Conservation (phyloP, 2,797 vertebrate genomes). For the Chelonia mydas region DNA sequence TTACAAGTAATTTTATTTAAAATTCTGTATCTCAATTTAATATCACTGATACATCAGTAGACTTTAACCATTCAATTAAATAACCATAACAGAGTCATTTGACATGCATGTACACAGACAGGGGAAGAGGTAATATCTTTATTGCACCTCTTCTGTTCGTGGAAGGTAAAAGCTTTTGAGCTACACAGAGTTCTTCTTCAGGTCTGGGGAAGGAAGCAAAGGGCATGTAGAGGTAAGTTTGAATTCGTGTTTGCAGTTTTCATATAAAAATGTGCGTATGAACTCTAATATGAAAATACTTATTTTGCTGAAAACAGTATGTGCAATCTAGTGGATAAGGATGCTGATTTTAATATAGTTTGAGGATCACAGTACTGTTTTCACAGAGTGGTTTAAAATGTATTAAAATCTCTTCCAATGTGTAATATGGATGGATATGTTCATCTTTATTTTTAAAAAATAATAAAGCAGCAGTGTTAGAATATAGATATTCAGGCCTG, state of each 20-base stretch:
- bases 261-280: background rate
- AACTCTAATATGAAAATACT: background rate
- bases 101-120: background rate
- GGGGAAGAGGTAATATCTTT: background rate
- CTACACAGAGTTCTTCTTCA: background rate
- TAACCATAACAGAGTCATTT: background rate
- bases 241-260: background rate
- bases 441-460: too few relatives aligned
- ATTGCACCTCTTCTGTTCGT: background rate
- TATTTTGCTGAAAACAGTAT: background rate
- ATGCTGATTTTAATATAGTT: background rate
- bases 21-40: background rate
- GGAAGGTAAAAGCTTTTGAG: background rate
- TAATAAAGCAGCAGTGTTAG: too few relatives aligned
- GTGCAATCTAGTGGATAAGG: background rate
- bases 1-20: background rate
- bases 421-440: background rate
- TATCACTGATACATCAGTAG: rapidly evolving
- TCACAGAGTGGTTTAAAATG: background rate
- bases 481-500: too few relatives aligned
- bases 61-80: background rate
- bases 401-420: background rate
- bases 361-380: background rate
- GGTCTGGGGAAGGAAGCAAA: background rate
- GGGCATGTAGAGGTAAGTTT: background rate